Conservation (phyloP, 2,797 vertebrate species). For the Manis pentadactyla region DNA sequence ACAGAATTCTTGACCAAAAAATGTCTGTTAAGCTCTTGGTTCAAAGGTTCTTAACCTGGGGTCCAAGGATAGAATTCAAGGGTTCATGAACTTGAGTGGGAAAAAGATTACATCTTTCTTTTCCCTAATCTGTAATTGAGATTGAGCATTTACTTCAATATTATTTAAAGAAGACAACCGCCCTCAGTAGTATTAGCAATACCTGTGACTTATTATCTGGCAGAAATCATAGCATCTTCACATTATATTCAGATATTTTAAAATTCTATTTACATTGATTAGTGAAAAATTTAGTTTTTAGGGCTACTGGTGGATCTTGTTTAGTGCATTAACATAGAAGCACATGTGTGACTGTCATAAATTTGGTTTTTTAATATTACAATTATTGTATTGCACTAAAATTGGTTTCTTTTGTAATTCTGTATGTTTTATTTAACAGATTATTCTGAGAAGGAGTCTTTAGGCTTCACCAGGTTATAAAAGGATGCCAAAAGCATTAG, state of each 20-base stretch:
- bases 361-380: constrained; percentile 7
- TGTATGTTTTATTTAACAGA: not conserved
- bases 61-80: not conserved
- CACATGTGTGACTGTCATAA: not conserved
- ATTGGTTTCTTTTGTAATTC: constrained; percentile 21
- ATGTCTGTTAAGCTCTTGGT: not conserved
- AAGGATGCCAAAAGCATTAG: not conserved
- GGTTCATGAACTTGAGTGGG: not conserved
- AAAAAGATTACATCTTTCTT: not conserved
- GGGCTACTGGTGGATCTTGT: not conserved
- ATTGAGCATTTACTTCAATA: not conserved
- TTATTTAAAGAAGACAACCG: not conserved
- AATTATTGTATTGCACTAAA: not conserved
- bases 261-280: not conserved
- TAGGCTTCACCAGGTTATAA: not conserved
- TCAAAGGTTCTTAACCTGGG: not conserved
- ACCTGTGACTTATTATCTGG: not conserved
- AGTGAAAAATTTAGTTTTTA: not conserved
- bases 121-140: not conserved
- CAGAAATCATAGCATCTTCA: not conserved
- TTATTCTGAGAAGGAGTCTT: not conserved
- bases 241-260: not conserved
- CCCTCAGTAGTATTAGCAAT: not conserved
- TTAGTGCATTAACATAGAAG: not conserved
- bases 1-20: constrained; percentile 2